A percentile compares a stretch with the other conserved stretches of the same genome.
These are phyloP conservation scores for Prosopocoilus inquinatus DNA, from an alignment of 2,888 invertebrate genomes.

Conservation along the genomic window DNA sequence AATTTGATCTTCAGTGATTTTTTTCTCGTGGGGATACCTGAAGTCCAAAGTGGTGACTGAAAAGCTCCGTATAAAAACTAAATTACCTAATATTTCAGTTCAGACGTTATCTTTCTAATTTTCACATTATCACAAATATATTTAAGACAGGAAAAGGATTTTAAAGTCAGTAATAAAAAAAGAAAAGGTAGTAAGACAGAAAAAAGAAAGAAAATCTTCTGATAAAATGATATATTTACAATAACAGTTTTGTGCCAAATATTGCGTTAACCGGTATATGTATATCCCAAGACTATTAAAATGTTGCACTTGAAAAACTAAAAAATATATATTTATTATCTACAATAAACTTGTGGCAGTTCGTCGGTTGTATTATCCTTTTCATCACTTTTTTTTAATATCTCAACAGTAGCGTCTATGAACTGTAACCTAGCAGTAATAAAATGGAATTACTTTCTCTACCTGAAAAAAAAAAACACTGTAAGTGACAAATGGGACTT, in stretches of 20 bases:
- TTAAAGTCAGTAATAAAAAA: too few species aligned
- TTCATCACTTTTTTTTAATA: background rate
- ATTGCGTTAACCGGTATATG: background rate
- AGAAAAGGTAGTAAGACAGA: too few species aligned
- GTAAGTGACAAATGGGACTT: background rate
- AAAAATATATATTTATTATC: conserved; percentile 1
- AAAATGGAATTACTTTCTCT: background rate
- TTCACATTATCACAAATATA: too few species aligned
- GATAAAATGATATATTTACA: background rate
- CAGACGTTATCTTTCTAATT: too few species aligned
- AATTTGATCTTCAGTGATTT: too few species aligned
- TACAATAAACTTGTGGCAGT: background rate
- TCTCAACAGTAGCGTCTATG: background rate
- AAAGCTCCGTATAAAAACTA: too few species aligned
- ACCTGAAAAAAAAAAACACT: background rate
- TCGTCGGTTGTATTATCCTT: background rate
- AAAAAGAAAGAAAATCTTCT: background rate
- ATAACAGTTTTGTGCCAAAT: background rate
- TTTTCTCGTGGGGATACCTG: too few species aligned
- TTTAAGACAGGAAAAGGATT: too few species aligned
- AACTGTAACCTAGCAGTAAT: background rate
- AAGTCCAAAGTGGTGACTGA: too few species aligned
- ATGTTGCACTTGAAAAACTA: background rate
- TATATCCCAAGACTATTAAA: background rate
- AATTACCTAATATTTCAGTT: too few species aligned